Evolutionary conservation across 2,113 vertebrate genomes (phyloP).

Genomic region (Bucco capensis): DNA sequence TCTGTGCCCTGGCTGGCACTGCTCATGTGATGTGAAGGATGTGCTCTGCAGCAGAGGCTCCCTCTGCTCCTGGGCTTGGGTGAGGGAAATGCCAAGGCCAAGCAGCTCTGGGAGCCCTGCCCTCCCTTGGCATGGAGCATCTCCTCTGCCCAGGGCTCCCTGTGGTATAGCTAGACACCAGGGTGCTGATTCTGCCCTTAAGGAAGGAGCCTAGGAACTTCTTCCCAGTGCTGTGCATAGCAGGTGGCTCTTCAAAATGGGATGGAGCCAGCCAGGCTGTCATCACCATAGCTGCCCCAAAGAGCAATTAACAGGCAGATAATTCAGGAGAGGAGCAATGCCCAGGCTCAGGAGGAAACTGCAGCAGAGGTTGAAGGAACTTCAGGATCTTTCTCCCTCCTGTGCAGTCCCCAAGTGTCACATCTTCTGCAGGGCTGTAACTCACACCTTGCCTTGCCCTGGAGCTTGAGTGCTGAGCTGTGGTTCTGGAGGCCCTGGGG

Average conservation of each 20-base stretch:
- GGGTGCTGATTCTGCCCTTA: neutral
- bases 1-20: neutral
- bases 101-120: neutral
- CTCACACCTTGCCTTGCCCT: neutral
- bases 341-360: neutral
- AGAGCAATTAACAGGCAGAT: neutral
- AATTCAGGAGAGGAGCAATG: neutral
- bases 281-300: neutral
- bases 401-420: rapidly evolving
- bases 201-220: neutral
- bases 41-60: neutral
- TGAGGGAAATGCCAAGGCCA: neutral
- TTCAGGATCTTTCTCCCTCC: neutral
- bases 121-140: neutral
- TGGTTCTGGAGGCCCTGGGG: neutral
- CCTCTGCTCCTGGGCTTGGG: neutral
- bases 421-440: neutral
- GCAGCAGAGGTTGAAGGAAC: neutral
- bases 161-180: neutral
- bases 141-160: neutral
- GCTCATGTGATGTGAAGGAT: neutral
- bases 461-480: neutral
- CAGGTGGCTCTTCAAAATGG: neutral
- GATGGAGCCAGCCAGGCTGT: neutral
- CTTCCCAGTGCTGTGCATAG: neutral